Base-by-base conservation (phyloP, 2,113 vertebrate species). In the Neopipo cinnamomea region DNA sequence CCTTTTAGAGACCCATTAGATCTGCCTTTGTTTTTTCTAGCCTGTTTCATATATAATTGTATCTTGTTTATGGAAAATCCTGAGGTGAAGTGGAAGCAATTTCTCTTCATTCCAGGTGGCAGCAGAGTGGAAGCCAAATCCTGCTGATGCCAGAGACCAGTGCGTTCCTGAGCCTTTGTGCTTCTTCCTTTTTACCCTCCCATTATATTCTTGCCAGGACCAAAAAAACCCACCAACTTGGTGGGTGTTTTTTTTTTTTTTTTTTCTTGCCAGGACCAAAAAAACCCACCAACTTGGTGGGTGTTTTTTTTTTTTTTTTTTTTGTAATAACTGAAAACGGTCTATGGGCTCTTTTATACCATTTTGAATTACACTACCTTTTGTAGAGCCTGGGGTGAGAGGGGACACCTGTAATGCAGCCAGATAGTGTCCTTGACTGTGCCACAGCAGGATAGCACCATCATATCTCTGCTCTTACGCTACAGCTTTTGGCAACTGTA, bases 51-150 rank as follows among this genome's bases (percentile, higher is more conserved):
- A 42, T 44, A 39, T 82, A 92, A 93, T 92, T 88, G 65, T 94
- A 88, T 77, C 90, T 93, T 85, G 76, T 91, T 92, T 85, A 90
- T 91, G 58, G 44, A 94, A 93, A 95, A 96, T 90, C 25, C 90
- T 72, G 91, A 95, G 88, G 90, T 93, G 88, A 96, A 96, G 93
- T 92, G 91, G 95, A 95, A 96, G 92, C 86, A 93, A 94, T 95
- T 94, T 94, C 85, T 92, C 70, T 56, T 86, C 80, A 8, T 86
- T 92, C 92, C 96, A 96, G 85, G 92, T 96, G 96, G 92, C 83
- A 77, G 68, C 65, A 81, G 76, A 84, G 23, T 42, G 58, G 76
- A 89, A 95, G 86, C 91, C 92, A 97, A 96, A 94, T 91, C 37
- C 86, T 56, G 49, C 58, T 68, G 16, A 42, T 76, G 76, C 46